Base-by-base conservation (phyloP, 2,888 invertebrate genomes). In the Drosophila sordidula region DNA sequence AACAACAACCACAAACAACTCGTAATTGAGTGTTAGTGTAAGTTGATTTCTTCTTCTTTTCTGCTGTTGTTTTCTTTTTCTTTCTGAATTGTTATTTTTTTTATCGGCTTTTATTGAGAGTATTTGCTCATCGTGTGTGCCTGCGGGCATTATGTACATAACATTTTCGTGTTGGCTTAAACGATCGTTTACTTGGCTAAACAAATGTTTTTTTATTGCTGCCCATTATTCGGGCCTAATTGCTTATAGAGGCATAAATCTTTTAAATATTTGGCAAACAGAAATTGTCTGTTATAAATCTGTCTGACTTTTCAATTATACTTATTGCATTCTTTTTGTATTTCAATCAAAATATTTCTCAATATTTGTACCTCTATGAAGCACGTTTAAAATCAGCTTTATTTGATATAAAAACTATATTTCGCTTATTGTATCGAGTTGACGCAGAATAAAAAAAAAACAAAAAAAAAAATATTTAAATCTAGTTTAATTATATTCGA, bases 131-230 rank as follows among this genome's bases (percentile, higher is more conserved):
- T 70, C 56, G 45, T 68, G 61, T 77, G 47, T 78, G 63, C 75
- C 59, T 45, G 22, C 22, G 42, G 74, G 62, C 69, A 71, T 76
- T 75, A 75, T 78, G 42, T 78, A 78, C 78, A 75, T 78, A 78
- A 74, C 68, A 77, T 72, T 67, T 59, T 58, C 39, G 76, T 75
- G 70, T 62, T 62, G 70, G 47, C 87, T 83, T 80, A 80, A 86
- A 80, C 58, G 79, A 75, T 84, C 70, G 58, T 70, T 79, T 85
- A 81, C 78, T 83, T 84, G 75, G 87, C 81, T 80, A 84, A 70
- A 77, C 69, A 85, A 84, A 78, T 80, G 69, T 57, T 52, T 84
- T 58, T 68, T 44, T 26, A 70, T 63, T 75, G 57, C 58, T 56
- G 56, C 14, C 62, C 62, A 52, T 75, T 70, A 70, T 62, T 61